A percentile compares a stretch with the other conserved stretches of the same genome.
Conservation (phyloP, 2,888 invertebrate genomes). For the Incurvaria masculella region DNA sequence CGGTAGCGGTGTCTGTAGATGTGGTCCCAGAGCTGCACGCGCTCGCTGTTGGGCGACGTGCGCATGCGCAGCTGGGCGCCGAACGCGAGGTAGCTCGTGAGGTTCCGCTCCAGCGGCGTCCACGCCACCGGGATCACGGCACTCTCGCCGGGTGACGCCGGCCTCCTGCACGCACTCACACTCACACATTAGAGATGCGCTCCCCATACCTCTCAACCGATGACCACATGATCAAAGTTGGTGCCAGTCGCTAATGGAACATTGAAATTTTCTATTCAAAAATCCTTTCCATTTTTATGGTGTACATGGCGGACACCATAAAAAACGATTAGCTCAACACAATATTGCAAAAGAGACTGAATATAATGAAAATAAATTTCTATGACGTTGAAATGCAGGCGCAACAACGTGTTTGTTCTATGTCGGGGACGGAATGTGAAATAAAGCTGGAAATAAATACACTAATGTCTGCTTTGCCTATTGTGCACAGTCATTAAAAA, state of each 20-base stretch:
- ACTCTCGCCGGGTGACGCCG: slow-evolving; percentile 40
- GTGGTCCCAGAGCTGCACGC: slow-evolving; percentile 8
- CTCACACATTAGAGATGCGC: background rate
- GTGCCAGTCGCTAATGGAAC: background rate
- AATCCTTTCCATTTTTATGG: too few species aligned
- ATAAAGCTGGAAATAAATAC: too few species aligned
- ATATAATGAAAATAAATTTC: too few species aligned
- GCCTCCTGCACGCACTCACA: slow-evolving; percentile 23
- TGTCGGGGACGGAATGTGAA: too few species aligned
- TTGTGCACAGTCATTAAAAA: too few species aligned
- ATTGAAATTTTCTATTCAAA: too few species aligned
- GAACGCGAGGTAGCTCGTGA: slow-evolving; percentile 8
- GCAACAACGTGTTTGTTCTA: too few species aligned
- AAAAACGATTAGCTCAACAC: too few species aligned
- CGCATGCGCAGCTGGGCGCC: slow-evolving; percentile 2
- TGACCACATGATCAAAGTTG: background rate
- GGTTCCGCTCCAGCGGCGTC: slow-evolving; percentile 23
- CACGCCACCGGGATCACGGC: slow-evolving; percentile 32
- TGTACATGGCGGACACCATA: too few species aligned
- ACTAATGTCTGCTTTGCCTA: too few species aligned
- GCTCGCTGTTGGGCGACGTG: slow-evolving; percentile 4
- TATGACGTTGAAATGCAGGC: too few species aligned
- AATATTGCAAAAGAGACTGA: too few species aligned
- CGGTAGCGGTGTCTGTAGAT: background rate
- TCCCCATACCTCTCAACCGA: background rate